phyloP scores from a whole-genome alignment of 2,797 vertebrate species.

The Peromyscus attwateri region DNA sequence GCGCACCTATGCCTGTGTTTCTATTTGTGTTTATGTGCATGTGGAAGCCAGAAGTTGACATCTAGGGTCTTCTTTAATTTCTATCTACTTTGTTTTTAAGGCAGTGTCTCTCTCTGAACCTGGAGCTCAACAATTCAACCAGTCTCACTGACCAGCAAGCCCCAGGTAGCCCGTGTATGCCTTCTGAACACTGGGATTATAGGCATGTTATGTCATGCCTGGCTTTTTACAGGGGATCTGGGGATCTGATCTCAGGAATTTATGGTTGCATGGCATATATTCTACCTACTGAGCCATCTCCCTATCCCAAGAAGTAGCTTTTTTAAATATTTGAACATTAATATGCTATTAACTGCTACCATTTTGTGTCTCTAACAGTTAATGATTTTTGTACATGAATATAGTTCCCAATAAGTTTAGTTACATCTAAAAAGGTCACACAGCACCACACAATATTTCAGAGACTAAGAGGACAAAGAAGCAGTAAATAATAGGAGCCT shows the following conservation, averaged over 20 bases:
- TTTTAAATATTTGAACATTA: neutral
- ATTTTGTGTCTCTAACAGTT: neutral
- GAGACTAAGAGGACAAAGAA: slow-evolving; percentile 23
- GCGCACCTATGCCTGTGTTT: neutral
- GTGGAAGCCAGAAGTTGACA: neutral
- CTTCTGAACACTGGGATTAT: neutral
- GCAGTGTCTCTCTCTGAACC: neutral
- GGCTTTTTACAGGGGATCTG: neutral
- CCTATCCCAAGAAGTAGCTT: neutral
- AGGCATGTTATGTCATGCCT: neutral
- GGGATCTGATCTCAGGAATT: neutral
- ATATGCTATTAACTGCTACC: neutral
- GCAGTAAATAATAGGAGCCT: neutral
- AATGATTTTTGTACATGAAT: neutral
- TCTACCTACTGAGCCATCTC: neutral
- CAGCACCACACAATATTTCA: neutral
- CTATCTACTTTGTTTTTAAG: neutral
- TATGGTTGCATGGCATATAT: neutral
- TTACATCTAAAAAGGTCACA: neutral
- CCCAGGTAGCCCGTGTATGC: too few relatives aligned
- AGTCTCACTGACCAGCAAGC: neutral
- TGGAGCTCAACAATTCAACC: neutral
- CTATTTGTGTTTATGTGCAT: neutral
- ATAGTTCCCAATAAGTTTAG: neutral
- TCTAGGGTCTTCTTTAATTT: neutral